These are phyloP conservation scores for Sander vitreus DNA, from an alignment of 2,113 vertebrate species.

Conservation along the genomic window DNA sequence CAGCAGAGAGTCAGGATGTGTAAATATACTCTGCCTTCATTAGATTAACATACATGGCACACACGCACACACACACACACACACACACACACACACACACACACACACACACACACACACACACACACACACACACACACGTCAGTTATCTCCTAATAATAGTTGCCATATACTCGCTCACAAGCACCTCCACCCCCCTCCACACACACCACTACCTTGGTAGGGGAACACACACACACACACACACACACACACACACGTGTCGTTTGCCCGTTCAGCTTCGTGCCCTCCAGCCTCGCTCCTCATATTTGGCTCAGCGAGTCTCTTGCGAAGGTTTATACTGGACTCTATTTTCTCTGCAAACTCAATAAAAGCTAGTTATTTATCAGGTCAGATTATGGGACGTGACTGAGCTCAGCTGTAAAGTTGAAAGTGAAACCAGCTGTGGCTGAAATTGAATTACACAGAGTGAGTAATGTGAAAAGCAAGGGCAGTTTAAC, in stretches of 20 bases:
- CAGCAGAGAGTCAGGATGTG: constrained; percentile 54
- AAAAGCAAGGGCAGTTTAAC: constrained; percentile 84
- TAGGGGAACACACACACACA: no score
- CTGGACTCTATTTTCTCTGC: constrained; percentile 82
- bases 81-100: constrained; percentile 38
- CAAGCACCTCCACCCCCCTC: not conserved
- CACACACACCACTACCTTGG: no score
- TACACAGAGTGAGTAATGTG: constrained; percentile 79
- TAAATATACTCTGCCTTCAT: constrained; percentile 79
- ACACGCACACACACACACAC: constrained; percentile 43
- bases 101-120: constrained; percentile 45
- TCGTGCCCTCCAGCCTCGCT: constrained; percentile 60
- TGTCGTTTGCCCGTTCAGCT: constrained; percentile 34
- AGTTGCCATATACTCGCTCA: constrained; percentile 29
- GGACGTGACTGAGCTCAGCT: constrained; percentile 82
- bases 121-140: constrained; percentile 32
- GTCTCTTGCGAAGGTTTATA: constrained; percentile 73
- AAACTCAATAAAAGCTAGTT: constrained; percentile 86
- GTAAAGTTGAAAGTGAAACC: constrained; percentile 85
- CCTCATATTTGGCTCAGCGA: constrained; percentile 55
- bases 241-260: constrained; percentile 7
- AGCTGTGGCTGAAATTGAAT: constrained; percentile 85
- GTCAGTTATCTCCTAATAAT: constrained; percentile 61
- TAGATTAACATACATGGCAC: constrained; percentile 72
- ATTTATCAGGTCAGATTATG: constrained; percentile 85